A percentile compares a stretch with the other conserved stretches of the same genome.
Conservation (phyloP, 2,888 invertebrate species). For the Heliconius cydno region DNA sequence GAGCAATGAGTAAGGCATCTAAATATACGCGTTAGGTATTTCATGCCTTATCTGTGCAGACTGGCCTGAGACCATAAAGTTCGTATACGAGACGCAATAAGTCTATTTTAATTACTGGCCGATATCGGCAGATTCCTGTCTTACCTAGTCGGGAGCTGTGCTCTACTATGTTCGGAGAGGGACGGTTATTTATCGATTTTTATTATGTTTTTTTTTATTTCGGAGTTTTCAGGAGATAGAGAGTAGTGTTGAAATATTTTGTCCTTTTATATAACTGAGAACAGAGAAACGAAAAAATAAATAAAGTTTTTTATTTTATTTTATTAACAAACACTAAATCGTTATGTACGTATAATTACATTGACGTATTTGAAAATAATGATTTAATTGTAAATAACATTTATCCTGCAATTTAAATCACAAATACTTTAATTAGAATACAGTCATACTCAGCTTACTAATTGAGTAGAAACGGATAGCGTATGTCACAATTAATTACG, state of each 20-base stretch:
- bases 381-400: not conserved
- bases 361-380: not conserved
- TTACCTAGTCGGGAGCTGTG: constrained; percentile 79
- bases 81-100: constrained; percentile 69
- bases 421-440: constrained; percentile 15
- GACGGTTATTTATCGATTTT: constrained; percentile 35
- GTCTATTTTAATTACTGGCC: constrained; percentile 82
- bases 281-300: too few relatives aligned
- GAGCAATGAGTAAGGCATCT: constrained; percentile 40
- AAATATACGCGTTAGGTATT: constrained; percentile 47
- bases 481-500: constrained; percentile 2
- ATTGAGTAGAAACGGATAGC: not conserved
- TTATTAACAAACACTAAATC: too few relatives aligned
- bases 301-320: too few relatives aligned
- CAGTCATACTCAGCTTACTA: constrained; percentile 1
- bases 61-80: constrained; percentile 50
- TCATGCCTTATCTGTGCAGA: constrained; percentile 36
- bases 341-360: too few relatives aligned
- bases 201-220: constrained; percentile 45
- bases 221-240: not conserved
- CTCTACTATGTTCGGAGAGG: constrained; percentile 68
- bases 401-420: constrained; percentile 5
- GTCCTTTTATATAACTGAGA: not conserved
- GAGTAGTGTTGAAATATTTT: not conserved
- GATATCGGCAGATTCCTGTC: constrained; percentile 82